Base-by-base conservation (phyloP, 2,888 invertebrate genomes). In the Atrina japonica region DNA sequence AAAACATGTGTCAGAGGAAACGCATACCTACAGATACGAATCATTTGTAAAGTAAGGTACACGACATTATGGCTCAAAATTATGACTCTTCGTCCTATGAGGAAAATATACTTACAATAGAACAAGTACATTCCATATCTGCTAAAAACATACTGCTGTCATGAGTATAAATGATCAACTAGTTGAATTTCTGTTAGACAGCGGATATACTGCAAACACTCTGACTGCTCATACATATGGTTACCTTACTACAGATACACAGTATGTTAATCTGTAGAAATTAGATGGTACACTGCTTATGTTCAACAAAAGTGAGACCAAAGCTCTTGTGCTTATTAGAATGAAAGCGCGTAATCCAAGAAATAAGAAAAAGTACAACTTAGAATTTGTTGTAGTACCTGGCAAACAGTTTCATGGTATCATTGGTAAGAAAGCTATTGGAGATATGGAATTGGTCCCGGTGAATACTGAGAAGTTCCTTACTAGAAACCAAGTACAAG, bases 111-210 rank as follows among this genome's bases (percentile, higher is more conserved):
- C 43, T 58, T 25, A 41, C n/a, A 7, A 40, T 5, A 0, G 27
- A 58, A 23, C 23, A 58, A 43, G 47, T 47, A 29, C 23, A 60
- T 41, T 41, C 9, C 14, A 41, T 58, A 9, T 25, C n/a, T 3
- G 21, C 21, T 16, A 58, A 58, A 23, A 55, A 30, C 29, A 59
- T 14, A 45, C 21, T 27, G 60, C 60, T 18, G 41, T 41, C 27
- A 43, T 60, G 45, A 29, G 3, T 52, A 40, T 73, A 11, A 73
- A 66, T 35, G 58, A 71, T 21, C 16, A 29, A 27, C 45, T 61
- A 16, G 65, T 76, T 0, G 49, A 50, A 11, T 75, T 76, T 52
- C 77, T 79, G 41, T 23, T 78, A 21, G 75, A 77, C 43, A 73
- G 66, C 40, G 81, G 70, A n/a, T 73, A 73, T 5, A 72, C 69